Base-by-base conservation (phyloP, 2,797 vertebrate genomes). In the Notolabrus celidotus region DNA sequence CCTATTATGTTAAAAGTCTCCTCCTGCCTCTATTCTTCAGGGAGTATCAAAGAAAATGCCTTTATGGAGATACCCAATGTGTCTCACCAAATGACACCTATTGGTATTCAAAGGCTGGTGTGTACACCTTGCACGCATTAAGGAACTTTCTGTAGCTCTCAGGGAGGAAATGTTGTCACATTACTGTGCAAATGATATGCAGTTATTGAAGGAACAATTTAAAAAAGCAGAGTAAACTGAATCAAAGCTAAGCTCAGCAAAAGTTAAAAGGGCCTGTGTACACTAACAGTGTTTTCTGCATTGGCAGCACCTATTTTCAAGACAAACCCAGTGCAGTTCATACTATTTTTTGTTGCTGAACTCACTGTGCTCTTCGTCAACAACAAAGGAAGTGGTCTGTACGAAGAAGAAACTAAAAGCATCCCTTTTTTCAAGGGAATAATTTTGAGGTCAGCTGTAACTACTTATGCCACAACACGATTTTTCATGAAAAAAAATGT, bases 101-200 rank as follows among this genome's bases (percentile, higher is more conserved):
- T 94, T 93, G 90, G 85, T 87, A 93, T 94, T 93, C 92, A 91
- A 77, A 74, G 64, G 71, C 69, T 74, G 72, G 22, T 19, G 66
- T 82, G 88, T 83, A 79, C 61, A 77, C 73, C 74, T 67, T 71
- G 85, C 77, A 89, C 89, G 80, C 82, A 93, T 92, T 91, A 85
- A 80, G 83, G 73, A 79, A 80, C 79, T 87, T 92, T 90, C 58
- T 81, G 78, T 79, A 73, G 84, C 82, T 86, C 72, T 77, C 49
- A 67, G 62, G 56, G 74, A 87, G 73, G 81, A 91, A 88, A 87
- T 83, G 85, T 89, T 92, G 92, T 91, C 89, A 86, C 86, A 90
- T 92, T 91, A 88, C 61, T 90, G 91, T 93, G 92, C 91, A 92
- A 93, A 94, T 92, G 77, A 84, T 79, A 91, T 91, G 89, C 88